Evolutionary conservation across 1,140 invertebrate genomes (phyloP), one percentile per base, ranked within the genome.

Genomic region (Sitophilus oryzae): DNA sequence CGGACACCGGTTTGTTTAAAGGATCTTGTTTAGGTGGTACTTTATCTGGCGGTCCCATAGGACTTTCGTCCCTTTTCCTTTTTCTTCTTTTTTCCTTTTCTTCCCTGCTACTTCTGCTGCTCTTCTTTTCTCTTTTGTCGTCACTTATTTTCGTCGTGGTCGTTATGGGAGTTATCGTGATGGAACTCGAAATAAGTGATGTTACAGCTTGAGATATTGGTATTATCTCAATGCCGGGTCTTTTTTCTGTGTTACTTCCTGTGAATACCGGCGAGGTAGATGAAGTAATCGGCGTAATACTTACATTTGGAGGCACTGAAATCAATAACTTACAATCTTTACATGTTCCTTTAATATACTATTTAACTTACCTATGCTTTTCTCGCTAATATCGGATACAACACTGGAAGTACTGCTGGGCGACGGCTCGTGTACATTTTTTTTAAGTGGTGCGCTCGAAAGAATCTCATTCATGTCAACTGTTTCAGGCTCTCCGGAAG

Each of bases 31-130:
- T 86, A 0, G 77, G 74, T 0, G 84, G 84, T 4, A 88, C 75
- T 71, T 90, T 90, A 41, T 89, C 86, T 0, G 89, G 88, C 1
- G 88, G 88, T 3, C 88, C 87, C 88, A 91, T 91, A 46, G 83
- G 81, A 40, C 84, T 82, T 14, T 88, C 83, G 54, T 88, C 85
- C 47, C 84, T 75, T 59, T 88, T 88, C 20, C 86, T 77, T 64
- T 89, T 89, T 59, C 83, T 78, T 65, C 86, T 86, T 67, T 89
- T 89, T 43, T 91, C 74, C 59, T 84, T 83, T 48, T 77, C 75
- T 42, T 80, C 69, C 38, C 71, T 71, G 59, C 76, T 77, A 52
- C 77, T 82, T 43, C 77, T 78, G 30, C 78, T 83, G 62, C 83
- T 85, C 61, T 79, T 78, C 50, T 85, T 82, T 40, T 79, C 77